Evolutionary conservation across 53 echinoderm and acorn worm genomes (phyloP).

Genomic region (Glandiceps talaboti): DNA sequence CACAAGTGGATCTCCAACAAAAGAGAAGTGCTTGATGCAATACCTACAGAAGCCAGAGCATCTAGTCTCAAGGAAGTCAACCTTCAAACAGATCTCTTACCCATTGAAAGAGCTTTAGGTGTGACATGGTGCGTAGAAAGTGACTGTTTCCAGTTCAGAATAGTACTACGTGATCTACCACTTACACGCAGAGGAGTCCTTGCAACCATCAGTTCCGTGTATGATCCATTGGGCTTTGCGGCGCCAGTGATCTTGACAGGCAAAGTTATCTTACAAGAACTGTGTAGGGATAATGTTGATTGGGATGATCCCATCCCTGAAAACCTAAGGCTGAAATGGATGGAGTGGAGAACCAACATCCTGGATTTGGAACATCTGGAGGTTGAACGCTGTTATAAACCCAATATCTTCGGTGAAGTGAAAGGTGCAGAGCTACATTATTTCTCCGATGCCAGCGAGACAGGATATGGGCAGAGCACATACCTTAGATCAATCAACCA

Average conservation of each 20-base stretch:
- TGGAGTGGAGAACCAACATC: constrained; percentile 23
- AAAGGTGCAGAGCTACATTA: constrained; percentile 21
- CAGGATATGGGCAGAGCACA: neutral
- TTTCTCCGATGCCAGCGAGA: constrained; percentile 9
- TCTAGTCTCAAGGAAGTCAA: no score
- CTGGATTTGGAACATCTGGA: constrained; percentile 9
- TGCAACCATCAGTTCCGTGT: constrained; percentile 38
- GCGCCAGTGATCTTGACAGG: constrained; percentile 33
- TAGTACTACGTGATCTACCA: constrained; percentile 7
- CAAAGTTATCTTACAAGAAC: constrained; percentile 45
- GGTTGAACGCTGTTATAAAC: no score
- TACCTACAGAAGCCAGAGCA: no score
- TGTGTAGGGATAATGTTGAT: constrained; percentile 25
- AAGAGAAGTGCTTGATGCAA: constrained; percentile 19
- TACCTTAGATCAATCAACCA: neutral
- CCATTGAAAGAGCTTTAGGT: no score
- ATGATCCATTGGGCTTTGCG: constrained; percentile 45
- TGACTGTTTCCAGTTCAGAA: constrained; percentile 1
- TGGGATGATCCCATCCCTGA: constrained; percentile 53
- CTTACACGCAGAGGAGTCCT: constrained; percentile 23
- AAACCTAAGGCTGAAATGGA: constrained; percentile 14
- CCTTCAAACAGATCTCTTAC: no score
- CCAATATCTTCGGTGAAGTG: constrained; percentile 9
- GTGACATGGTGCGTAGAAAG: constrained; percentile 12
- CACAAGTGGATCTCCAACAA: constrained; percentile 36